These are phyloP conservation scores for Willisornis vidua DNA, from an alignment of 2,113 vertebrate genomes.

Conservation along the genomic window DNA sequence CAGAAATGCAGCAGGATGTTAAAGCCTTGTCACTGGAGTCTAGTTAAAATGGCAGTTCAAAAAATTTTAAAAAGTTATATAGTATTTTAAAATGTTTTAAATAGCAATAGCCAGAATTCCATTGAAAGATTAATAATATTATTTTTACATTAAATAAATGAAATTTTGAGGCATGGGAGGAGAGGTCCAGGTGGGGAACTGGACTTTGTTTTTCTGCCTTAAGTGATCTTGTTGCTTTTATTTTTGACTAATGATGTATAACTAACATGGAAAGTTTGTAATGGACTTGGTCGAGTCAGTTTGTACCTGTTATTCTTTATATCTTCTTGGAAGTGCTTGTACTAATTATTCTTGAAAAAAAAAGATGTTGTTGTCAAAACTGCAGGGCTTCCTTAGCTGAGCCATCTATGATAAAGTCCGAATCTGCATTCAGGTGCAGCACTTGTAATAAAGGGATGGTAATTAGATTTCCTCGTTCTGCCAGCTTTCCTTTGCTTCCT, in stretches of 20 bases:
- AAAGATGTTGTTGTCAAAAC: conserved; percentile 65
- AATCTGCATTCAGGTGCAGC: conserved; percentile 59
- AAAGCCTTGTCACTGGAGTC: background rate
- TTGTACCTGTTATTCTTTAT: conserved; percentile 47
- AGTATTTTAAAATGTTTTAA: background rate
- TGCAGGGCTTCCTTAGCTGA: background rate
- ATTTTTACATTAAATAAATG: background rate
- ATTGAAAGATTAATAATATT: background rate
- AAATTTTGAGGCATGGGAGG: background rate
- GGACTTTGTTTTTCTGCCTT: background rate
- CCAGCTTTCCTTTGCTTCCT: conserved; percentile 1
- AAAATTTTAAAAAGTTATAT: background rate
- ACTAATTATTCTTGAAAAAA: conserved; percentile 47
- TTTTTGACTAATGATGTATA: background rate
- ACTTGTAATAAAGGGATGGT: conserved; percentile 24
- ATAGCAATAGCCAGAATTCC: background rate
- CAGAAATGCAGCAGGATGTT: background rate
- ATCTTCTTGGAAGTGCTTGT: conserved; percentile 37
- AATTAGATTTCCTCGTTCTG: conserved; percentile 50
- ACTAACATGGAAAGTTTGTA: background rate
- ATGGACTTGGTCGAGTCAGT: conserved; percentile 1
- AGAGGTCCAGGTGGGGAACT: background rate
- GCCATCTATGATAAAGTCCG: conserved; percentile 21
- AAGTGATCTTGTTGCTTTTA: background rate
- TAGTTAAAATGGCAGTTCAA: background rate